Evolutionary conservation across 2,113 vertebrate species (phyloP), one percentile per base, ranked within the genome.

Genomic region (Thomomys bottae): DNA sequence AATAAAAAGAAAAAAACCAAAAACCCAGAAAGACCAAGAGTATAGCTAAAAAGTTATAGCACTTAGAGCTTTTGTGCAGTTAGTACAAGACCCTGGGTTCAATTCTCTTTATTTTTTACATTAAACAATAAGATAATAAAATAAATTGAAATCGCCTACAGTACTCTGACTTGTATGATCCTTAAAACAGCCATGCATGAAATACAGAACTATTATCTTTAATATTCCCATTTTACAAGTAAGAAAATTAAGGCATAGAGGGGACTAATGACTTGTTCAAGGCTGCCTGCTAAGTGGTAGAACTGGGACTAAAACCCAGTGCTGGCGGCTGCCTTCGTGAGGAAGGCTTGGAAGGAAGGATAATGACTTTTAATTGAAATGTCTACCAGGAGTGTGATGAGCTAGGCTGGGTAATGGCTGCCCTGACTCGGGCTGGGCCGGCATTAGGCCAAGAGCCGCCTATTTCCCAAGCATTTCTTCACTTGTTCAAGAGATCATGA

Each of bases 401-500:
- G 54, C 96, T 63, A 38, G 80, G 28, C 72, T 90, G 88, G 77
- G 76, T 95, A 97, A 97, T 14, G 88, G 93, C 95, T 87, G 96
- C 92, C 94, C 92, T 17, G 90, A 75, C 96, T 90, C 88, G 0
- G 86, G 90, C 90, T 96, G 94, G 92, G 94, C 92, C 84, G 94
- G 96, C 96, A 96, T 18, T 89, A 76, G 93, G 96, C 96, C 96
- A 97, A 96, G 77, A 94, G 93, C 96, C 87, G 95, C 88, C 95
- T 88, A 88, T 84, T 94, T 96, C 94, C 95, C 94, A 89, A 92
- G 96, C 96, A 95, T 93, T 95, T 84, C 78, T 97, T 97, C 95
- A 96, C 96, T 97, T 97, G 96, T 96, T 97, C 96, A 97, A 97
- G 96, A 97, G 96, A 97, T 97, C 96, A 96, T 96, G 96, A 95